phyloP scores from a whole-genome alignment of 2,888 invertebrate species.

The Empis stercorea region DNA sequence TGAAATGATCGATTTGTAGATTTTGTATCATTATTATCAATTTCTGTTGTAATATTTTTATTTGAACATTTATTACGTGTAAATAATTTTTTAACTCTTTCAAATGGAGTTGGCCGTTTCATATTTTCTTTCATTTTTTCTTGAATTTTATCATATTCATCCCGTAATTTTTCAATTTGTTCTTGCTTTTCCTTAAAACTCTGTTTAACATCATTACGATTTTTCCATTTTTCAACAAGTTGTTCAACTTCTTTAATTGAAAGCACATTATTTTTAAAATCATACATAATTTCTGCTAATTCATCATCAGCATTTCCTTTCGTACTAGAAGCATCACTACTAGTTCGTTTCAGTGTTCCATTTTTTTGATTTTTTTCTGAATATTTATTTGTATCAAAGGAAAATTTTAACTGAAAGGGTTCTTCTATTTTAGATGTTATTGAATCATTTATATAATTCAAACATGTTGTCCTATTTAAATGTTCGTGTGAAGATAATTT shows the following conservation, averaged over 20 bases:
- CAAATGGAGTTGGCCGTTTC: slow-evolving; percentile 69
- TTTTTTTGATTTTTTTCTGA: slow-evolving; percentile 13
- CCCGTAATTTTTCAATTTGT: slow-evolving; percentile 64
- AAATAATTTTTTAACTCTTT: slow-evolving; percentile 62
- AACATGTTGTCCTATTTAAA: background rate
- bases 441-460: slow-evolving; percentile 7
- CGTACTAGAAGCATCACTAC: slow-evolving; percentile 29
- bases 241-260: slow-evolving; percentile 74
- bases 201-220: slow-evolving; percentile 74
- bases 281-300: slow-evolving; percentile 72
- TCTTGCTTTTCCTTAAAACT: slow-evolving; percentile 76
- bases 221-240: slow-evolving; percentile 75
- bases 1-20: slow-evolving; percentile 27
- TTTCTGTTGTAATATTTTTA: slow-evolving; percentile 12
- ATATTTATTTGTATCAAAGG: slow-evolving; percentile 12
- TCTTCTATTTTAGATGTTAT: background rate
- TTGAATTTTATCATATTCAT: slow-evolving; percentile 72
- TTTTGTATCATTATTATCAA: slow-evolving; percentile 27
- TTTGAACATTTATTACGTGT: slow-evolving; percentile 44
- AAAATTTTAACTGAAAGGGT: background rate
- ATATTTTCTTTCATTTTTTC: slow-evolving; percentile 59
- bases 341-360: slow-evolving; percentile 31
- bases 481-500: slow-evolving; percentile 18
- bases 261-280: slow-evolving; percentile 79
- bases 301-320: slow-evolving; percentile 49